Conservation (phyloP, 2,797 vertebrate species). For the Glossophaga mutica region DNA sequence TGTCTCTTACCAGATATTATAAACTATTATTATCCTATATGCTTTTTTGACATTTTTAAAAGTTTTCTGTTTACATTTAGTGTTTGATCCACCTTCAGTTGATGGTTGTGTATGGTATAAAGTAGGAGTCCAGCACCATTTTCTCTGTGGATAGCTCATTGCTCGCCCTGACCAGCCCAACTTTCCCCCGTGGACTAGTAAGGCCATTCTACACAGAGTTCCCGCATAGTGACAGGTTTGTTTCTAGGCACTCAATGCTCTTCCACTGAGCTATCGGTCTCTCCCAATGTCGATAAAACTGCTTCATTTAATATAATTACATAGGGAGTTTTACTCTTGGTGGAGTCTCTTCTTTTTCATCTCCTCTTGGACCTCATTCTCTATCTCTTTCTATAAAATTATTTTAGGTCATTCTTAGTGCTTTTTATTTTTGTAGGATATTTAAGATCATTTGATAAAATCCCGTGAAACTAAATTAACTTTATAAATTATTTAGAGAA, state of each 20-base stretch:
- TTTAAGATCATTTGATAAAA: background rate
- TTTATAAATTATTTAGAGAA: slow-evolving; percentile 2
- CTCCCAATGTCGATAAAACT: background rate
- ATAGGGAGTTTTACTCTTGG: background rate
- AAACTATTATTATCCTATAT: background rate
- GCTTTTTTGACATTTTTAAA: background rate
- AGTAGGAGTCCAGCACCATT: background rate
- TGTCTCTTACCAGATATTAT: background rate
- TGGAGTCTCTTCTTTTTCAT: background rate
- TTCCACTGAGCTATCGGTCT: background rate
- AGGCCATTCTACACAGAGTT: background rate
- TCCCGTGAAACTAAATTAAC: background rate
- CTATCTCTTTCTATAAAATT: background rate
- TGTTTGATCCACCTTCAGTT: background rate
- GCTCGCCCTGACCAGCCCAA: background rate
- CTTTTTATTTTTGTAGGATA: background rate
- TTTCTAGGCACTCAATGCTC: background rate
- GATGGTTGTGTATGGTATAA: background rate
- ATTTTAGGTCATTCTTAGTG: background rate
- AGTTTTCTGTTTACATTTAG: background rate
- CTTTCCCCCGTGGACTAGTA: background rate
- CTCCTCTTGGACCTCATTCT: background rate
- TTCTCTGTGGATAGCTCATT: background rate
- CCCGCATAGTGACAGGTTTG: background rate
- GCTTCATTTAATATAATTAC: background rate